Evolutionary conservation across 2,797 vertebrate genomes (phyloP).

Genomic region (Anguilla megastoma): DNA sequence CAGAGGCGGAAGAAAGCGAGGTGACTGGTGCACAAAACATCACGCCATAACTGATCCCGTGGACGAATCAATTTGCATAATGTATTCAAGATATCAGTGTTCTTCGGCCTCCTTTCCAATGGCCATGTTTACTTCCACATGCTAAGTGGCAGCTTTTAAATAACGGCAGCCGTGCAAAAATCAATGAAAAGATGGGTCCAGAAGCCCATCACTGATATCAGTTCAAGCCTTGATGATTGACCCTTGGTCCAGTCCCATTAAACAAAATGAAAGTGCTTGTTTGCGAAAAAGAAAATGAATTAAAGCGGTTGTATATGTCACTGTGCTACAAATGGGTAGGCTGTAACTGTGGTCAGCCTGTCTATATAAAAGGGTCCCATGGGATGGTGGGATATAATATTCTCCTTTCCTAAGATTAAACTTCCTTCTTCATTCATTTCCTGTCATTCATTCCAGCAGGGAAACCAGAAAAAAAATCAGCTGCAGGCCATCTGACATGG

Average conservation of each 20-base stretch:
- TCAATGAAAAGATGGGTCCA: background rate
- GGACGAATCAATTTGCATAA: background rate
- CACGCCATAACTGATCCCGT: background rate
- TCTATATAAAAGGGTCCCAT: background rate
- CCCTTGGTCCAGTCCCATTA: background rate
- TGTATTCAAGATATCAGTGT: background rate
- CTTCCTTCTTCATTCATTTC: background rate
- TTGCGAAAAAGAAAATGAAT: slow-evolving; percentile 5
- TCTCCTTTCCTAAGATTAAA: background rate
- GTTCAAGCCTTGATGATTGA: background rate
- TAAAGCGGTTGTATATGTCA: background rate
- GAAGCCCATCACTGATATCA: slow-evolving; percentile 4
- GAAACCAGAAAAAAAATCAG: background rate
- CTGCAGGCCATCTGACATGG: background rate
- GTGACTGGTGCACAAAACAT: background rate
- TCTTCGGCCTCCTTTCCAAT: background rate
- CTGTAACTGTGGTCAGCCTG: background rate
- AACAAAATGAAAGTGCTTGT: slow-evolving; percentile 8
- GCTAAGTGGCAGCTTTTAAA: slow-evolving; percentile 4
- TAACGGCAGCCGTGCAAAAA: background rate
- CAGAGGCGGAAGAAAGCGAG: background rate
- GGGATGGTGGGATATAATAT: background rate
- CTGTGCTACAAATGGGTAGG: background rate
- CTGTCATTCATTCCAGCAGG: background rate
- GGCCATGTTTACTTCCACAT: background rate